A percentile compares a stretch with the other conserved stretches of the same genome.
Evolutionary conservation across 2,797 vertebrate genomes (phyloP).

Genomic region (Pogonophryne albipinna): DNA sequence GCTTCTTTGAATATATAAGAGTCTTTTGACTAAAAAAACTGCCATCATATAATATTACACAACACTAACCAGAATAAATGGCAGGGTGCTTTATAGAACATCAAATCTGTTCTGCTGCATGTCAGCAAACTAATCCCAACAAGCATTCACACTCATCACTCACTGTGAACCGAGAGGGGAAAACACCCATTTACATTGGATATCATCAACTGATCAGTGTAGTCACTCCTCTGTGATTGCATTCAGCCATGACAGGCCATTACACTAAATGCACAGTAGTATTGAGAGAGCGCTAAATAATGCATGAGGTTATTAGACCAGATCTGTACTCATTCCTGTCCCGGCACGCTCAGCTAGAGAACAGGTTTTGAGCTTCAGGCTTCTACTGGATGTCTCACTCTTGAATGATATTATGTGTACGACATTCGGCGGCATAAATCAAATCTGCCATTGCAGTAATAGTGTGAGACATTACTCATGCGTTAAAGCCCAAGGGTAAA

Average conservation of each 20-base stretch:
- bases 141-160: slow-evolving; percentile 52
- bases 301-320: slow-evolving; percentile 80
- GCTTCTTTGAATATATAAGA: slow-evolving; percentile 13
- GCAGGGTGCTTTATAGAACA: slow-evolving; percentile 27
- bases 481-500: slow-evolving; percentile 33
- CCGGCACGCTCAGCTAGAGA: slow-evolving; percentile 37
- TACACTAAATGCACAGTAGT: slow-evolving; percentile 76
- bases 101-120: slow-evolving; percentile 19
- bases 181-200: slow-evolving; percentile 60
- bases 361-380: slow-evolving; percentile 44
- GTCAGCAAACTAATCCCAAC: slow-evolving; percentile 45
- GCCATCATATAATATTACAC: slow-evolving; percentile 23
- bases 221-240: slow-evolving; percentile 67
- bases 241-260: slow-evolving; percentile 77
- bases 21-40: slow-evolving; percentile 21
- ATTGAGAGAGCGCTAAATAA: slow-evolving; percentile 80
- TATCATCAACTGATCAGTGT: slow-evolving; percentile 69
- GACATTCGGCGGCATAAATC: slow-evolving; percentile 44
- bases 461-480: slow-evolving; percentile 33
- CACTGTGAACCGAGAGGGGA: slow-evolving; percentile 46
- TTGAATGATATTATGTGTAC: slow-evolving; percentile 41
- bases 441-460: slow-evolving; percentile 38
- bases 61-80: slow-evolving; percentile 37
- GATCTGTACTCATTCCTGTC: slow-evolving; percentile 73
- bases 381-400: slow-evolving; percentile 23